Evolutionary conservation across 2,797 vertebrate genomes (phyloP).

Genomic region (Bovichtus variegatus): DNA sequence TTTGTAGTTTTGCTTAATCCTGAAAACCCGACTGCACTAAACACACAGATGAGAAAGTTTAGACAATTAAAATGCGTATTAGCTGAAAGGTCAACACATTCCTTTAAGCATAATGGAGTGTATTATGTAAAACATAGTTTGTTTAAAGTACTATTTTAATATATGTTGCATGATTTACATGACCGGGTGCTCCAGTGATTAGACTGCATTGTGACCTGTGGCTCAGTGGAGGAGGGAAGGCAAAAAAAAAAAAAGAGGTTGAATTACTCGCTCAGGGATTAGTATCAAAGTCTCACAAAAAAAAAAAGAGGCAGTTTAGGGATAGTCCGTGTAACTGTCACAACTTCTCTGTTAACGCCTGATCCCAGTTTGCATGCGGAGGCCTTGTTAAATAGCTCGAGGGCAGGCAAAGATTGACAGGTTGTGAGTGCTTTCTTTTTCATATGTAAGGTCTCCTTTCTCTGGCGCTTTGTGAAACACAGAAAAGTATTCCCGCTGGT

Average conservation of each 20-base stretch:
- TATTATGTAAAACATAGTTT: constrained; percentile 53
- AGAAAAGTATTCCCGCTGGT: constrained; percentile 64
- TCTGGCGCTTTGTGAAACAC: constrained; percentile 48
- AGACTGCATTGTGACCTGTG: constrained; percentile 42
- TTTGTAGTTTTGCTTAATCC: constrained; percentile 8
- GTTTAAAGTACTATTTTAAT: constrained; percentile 46
- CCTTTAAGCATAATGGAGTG: constrained; percentile 48
- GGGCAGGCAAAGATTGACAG: constrained; percentile 26
- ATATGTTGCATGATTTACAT: constrained; percentile 55
- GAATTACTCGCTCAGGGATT: constrained; percentile 30
- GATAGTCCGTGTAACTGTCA: constrained; percentile 5
- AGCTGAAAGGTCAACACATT: constrained; percentile 60
- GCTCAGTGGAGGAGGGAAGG: constrained; percentile 19
- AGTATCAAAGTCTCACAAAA: constrained; percentile 22
- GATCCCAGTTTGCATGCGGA: constrained; percentile 1
- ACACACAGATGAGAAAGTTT: constrained; percentile 24
- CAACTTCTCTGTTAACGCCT: constrained; percentile 16
- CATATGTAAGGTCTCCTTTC: constrained; percentile 29
- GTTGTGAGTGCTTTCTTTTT: constrained; percentile 36
- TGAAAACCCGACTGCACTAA: constrained; percentile 13
- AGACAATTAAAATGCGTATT: constrained; percentile 56
- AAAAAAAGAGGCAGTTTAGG: constrained; percentile 3
- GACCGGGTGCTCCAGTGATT: constrained; percentile 32
- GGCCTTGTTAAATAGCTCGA: constrained; percentile 3
- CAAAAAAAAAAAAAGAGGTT: constrained; percentile 1